Evolutionary conservation across 2,113 vertebrate genomes (phyloP).

Genomic region (Plecotus auritus): DNA sequence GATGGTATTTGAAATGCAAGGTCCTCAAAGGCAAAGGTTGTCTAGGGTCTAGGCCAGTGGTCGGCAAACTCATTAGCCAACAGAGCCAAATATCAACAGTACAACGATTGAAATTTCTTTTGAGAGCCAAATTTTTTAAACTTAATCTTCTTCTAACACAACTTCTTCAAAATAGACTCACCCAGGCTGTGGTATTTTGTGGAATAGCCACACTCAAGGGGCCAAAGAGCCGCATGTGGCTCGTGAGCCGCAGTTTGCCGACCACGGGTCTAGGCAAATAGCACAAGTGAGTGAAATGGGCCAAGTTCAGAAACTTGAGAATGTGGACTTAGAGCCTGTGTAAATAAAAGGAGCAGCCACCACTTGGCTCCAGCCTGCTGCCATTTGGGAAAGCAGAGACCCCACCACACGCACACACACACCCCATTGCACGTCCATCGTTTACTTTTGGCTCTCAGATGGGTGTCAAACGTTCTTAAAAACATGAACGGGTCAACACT

Average conservation of each 20-base stretch:
- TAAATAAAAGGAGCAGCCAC: constrained; percentile 26
- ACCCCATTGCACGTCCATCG: not conserved
- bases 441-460: constrained; percentile 24
- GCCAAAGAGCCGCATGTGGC: no score
- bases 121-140: no score
- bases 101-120: no score
- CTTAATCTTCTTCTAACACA: no score
- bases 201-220: no score
- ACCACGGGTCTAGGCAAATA: not conserved
- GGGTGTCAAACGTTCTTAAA: constrained; percentile 42
- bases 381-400: constrained; percentile 3
- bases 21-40: not conserved
- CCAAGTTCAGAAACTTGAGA: constrained; percentile 31
- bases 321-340: not conserved
- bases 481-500: constrained; percentile 38
- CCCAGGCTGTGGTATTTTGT: no score
- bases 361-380: not conserved
- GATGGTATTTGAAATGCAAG: not conserved
- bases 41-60: not conserved
- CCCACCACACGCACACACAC: not conserved
- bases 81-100: no score
- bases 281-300: not conserved
- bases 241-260: no score
- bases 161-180: no score
- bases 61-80: no score